Conservation (phyloP, 2,888 invertebrate genomes). For the Rhagium mordax region DNA sequence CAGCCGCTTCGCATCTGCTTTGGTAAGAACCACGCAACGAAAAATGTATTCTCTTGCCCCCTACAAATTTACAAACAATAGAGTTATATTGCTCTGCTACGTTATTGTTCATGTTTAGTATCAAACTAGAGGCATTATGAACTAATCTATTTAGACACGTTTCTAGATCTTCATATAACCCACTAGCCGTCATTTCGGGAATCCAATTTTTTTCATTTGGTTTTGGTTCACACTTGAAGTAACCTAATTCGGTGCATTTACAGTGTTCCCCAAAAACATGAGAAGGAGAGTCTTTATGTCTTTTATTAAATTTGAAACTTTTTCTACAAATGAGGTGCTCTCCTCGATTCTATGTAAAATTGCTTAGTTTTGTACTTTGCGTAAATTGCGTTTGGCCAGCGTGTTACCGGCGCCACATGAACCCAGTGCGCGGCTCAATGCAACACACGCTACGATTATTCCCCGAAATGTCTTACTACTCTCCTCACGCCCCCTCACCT, state of each 20-base stretch:
- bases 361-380: too few species aligned
- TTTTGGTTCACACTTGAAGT: not conserved
- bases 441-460: too few species aligned
- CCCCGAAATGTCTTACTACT: too few species aligned
- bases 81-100: slow-evolving; percentile 19
- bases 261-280: slow-evolving; percentile 1
- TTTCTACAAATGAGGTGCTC: not conserved
- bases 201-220: not conserved
- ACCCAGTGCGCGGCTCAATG: too few species aligned
- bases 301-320: not conserved
- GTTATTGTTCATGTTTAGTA: slow-evolving; percentile 1
- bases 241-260: not conserved
- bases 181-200: not conserved
- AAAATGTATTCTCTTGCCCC: slow-evolving; percentile 63
- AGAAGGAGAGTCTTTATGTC: not conserved
- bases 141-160: not conserved
- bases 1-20: slow-evolving; percentile 61
- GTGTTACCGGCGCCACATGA: too few species aligned
- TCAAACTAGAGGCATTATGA: not conserved
- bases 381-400: too few species aligned
- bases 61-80: slow-evolving; percentile 47
- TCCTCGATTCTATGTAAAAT: not conserved
- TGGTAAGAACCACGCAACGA: slow-evolving; percentile 54
- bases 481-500: too few species aligned
- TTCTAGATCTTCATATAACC: not conserved